A percentile compares a stretch with the other conserved stretches of the same genome.
Evolutionary conservation across 1,140 invertebrate genomes (phyloP).

Genomic region (Drosophila parvula): DNA sequence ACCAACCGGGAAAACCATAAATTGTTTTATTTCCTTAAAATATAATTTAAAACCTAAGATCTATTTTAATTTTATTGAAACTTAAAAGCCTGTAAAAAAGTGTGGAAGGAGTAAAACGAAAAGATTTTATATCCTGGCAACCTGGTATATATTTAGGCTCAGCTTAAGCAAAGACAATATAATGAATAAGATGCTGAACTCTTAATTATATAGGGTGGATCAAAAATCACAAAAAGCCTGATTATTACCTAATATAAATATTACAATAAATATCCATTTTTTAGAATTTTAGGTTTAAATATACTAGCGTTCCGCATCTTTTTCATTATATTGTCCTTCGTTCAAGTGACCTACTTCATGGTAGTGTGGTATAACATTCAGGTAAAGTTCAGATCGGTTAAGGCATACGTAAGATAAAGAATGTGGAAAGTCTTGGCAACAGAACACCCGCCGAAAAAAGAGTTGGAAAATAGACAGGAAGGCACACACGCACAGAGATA

Average conservation of each 20-base stretch:
- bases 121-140: background rate
- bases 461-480: constrained; percentile 13
- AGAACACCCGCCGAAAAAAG: constrained; percentile 5
- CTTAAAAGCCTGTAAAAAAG: background rate
- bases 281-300: no score
- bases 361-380: constrained; percentile 9
- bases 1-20: background rate
- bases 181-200: no score
- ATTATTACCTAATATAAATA: no score
- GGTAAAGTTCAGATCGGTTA: constrained; percentile 1
- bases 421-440: constrained; percentile 6
- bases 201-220: no score
- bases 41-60: background rate
- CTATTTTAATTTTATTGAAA: background rate
- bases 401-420: constrained; percentile 24
- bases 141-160: background rate
- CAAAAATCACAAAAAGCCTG: no score
- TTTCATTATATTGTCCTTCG: background rate
- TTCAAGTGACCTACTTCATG: background rate
- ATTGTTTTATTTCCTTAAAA: background rate
- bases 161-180: no score
- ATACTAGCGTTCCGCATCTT: background rate
- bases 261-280: no score
- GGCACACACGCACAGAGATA: constrained; percentile 42
- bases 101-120: background rate